These are phyloP conservation scores for Cyrtorhinus lividipennis DNA, from an alignment of 1,140 invertebrate genomes.

Conservation along the genomic window DNA sequence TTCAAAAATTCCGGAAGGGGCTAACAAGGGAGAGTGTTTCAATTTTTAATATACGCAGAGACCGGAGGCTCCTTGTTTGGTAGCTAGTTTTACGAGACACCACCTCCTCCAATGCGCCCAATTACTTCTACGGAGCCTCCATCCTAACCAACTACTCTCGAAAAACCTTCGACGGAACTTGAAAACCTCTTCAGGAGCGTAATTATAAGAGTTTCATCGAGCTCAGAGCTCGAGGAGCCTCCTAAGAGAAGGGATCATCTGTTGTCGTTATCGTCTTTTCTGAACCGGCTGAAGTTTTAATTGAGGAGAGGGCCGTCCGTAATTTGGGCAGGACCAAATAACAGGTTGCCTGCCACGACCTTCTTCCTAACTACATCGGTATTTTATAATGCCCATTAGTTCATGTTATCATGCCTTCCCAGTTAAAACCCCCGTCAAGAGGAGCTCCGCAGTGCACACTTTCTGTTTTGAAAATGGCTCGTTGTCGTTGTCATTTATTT, in stretches of 20 bases:
- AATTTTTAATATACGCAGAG: background rate
- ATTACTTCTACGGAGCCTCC: background rate
- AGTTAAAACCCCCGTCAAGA: background rate
- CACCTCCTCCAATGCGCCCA: background rate
- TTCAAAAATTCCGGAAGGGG: too few species aligned
- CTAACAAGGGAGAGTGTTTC: too few species aligned
- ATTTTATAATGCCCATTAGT: slow-evolving; percentile 3
- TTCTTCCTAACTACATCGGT: slow-evolving; percentile 5
- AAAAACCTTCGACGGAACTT: background rate
- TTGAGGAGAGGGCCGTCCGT: background rate
- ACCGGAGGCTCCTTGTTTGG: slow-evolving; percentile 3
- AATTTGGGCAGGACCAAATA: slow-evolving; percentile 3
- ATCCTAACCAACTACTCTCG: background rate
- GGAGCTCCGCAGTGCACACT: too few species aligned
- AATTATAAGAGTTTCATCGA: slow-evolving; percentile 5
- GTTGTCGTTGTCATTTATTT: too few species aligned
- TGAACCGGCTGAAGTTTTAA: slow-evolving; percentile 6
- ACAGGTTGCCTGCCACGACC: slow-evolving; percentile 7
- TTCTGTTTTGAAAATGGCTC: too few species aligned
- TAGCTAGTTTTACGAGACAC: slow-evolving; percentile 1
- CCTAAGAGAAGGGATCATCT: background rate
- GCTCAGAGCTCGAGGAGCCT: too few species aligned
- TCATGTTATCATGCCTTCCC: background rate
- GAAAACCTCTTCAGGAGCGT: slow-evolving; percentile 1
- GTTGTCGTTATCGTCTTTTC: slow-evolving; percentile 9